Evolutionary conservation across 2,113 vertebrate genomes (phyloP).

Genomic region (Tenrec ecaudatus): DNA sequence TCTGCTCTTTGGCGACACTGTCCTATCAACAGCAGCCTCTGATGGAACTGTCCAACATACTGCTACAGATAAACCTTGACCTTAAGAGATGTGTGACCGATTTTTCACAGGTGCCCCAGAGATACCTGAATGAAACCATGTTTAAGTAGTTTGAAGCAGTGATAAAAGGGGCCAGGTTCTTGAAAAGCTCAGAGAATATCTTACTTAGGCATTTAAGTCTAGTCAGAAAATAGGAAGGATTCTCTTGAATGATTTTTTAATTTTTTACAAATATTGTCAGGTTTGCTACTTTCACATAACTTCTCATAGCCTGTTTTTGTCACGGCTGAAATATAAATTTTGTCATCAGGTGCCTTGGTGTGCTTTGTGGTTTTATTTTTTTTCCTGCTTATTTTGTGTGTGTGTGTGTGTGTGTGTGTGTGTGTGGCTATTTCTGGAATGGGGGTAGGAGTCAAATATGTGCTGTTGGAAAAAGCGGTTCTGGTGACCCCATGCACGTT

Average conservation of each 20-base stretch:
- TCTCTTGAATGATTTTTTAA: background rate
- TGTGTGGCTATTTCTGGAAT: background rate
- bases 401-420: too few species aligned
- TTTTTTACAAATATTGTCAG: background rate
- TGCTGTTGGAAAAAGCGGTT: background rate
- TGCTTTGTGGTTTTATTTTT: background rate
- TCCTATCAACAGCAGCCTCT: background rate
- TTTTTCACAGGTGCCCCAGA: constrained; percentile 15
- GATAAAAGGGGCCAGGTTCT: constrained; percentile 43
- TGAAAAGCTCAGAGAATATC: background rate
- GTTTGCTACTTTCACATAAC: background rate
- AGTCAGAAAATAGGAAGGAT: background rate
- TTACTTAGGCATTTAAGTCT: background rate
- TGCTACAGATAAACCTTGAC: background rate
- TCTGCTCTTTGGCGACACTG: rapidly evolving
- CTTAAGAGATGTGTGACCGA: background rate
- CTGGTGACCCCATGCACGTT: background rate
- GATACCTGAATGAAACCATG: background rate
- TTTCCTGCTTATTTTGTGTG: background rate
- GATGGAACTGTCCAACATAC: background rate
- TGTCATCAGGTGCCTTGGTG: background rate
- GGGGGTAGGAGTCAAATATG: too few species aligned
- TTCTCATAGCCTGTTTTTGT: background rate
- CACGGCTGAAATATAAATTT: background rate
- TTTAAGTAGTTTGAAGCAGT: background rate